These are phyloP conservation scores for Ashinkailepas kermadecensis DNA, from an alignment of 2,888 invertebrate species.

Conservation along the genomic window DNA sequence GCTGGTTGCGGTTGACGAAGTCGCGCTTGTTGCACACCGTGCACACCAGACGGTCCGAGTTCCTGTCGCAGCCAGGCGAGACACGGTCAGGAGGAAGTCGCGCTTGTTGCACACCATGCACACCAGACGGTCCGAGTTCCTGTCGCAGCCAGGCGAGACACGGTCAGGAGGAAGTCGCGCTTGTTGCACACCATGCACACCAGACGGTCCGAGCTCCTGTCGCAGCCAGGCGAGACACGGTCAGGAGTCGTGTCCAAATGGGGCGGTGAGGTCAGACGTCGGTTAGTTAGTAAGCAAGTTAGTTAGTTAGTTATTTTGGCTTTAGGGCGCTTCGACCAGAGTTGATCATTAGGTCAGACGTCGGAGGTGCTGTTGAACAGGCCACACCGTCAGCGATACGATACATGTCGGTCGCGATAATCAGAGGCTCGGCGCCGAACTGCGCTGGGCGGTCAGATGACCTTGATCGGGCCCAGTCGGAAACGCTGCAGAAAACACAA, in stretches of 20 bases:
- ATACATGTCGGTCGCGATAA: too few relatives aligned
- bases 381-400: too few relatives aligned
- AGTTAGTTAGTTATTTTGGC: too few relatives aligned
- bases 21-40: conserved; percentile 17
- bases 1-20: conserved; percentile 22
- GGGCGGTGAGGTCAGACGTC: too few relatives aligned
- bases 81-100: neutral
- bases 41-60: conserved; percentile 19
- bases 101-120: conserved; percentile 13
- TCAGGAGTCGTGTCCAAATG: neutral
- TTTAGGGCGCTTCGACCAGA: too few relatives aligned
- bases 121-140: conserved; percentile 19
- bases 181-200: conserved; percentile 13
- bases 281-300: too few relatives aligned
- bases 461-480: too few relatives aligned
- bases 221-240: neutral
- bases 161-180: neutral
- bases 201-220: conserved; percentile 16
- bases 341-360: too few relatives aligned
- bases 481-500: too few relatives aligned
- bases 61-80: neutral
- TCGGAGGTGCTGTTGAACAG: too few relatives aligned
- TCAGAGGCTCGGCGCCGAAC: too few relatives aligned
- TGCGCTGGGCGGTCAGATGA: too few relatives aligned
- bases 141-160: neutral